These are phyloP conservation scores for Pomatostomus ruficeps DNA, from an alignment of 2,113 vertebrate genomes.

Conservation along the genomic window DNA sequence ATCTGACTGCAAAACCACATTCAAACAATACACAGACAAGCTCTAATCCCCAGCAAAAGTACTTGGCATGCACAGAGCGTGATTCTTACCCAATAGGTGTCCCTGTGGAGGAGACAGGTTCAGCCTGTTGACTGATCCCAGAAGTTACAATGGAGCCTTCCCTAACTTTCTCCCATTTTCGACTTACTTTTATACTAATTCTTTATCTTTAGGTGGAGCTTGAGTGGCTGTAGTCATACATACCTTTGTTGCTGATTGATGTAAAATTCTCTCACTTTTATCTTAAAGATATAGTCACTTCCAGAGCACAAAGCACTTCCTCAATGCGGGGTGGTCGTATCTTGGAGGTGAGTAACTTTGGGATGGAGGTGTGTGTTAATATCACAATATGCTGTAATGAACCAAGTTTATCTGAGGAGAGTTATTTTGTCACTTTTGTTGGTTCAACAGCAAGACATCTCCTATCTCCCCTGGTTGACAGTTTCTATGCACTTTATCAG, in stretches of 20 bases:
- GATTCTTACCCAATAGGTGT: background rate
- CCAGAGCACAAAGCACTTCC: background rate
- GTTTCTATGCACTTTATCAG: background rate
- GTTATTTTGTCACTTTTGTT: background rate
- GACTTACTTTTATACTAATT: background rate
- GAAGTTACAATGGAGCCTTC: background rate
- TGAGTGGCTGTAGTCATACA: background rate
- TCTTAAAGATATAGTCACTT: background rate
- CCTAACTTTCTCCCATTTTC: background rate
- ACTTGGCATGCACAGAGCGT: background rate
- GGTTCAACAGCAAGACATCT: background rate
- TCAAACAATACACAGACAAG: background rate
- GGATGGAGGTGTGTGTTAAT: background rate
- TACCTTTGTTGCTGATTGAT: background rate
- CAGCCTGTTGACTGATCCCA: background rate
- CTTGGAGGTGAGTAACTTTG: background rate
- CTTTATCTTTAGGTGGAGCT: background rate
- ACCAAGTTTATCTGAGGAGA: background rate
- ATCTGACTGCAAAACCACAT: background rate
- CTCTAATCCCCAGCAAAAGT: background rate
- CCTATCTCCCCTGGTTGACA: background rate
- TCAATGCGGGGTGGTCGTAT: background rate
- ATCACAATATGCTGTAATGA: background rate
- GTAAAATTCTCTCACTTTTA: background rate
- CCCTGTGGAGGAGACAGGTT: background rate